Conservation (phyloP, 2,113 vertebrate species). For the Catharus fuscescens region DNA sequence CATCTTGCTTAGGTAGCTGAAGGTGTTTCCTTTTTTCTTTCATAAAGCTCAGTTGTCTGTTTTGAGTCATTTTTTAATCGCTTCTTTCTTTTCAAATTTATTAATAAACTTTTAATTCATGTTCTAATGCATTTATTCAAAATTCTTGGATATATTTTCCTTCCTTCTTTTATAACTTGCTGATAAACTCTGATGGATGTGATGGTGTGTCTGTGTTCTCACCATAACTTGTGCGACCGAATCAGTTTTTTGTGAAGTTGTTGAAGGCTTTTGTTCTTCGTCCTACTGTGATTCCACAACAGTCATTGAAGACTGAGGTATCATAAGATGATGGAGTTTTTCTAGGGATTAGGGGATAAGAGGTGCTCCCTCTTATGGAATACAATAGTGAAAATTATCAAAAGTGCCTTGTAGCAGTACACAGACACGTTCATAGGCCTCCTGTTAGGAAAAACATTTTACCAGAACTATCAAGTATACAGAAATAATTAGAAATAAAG, state of each 20-base stretch:
- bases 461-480: accelerated
- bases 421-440: accelerated
- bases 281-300: background rate
- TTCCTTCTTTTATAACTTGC: background rate
- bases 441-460: background rate
- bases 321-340: background rate
- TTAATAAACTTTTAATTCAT: background rate
- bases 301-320: background rate
- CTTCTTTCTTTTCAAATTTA: background rate
- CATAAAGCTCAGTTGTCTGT: background rate
- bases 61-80: background rate
- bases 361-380: background rate
- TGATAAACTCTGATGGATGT: background rate
- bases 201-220: background rate
- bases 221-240: background rate
- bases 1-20: background rate
- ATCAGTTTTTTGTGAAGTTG: background rate
- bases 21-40: background rate
- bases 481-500: background rate
- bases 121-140: background rate
- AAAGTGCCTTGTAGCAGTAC: background rate
- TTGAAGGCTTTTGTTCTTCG: background rate
- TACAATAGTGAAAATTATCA: background rate
- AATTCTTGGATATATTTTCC: background rate
- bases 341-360: background rate